Conservation (phyloP, 2,888 invertebrate species). For the Brachyptera putata region DNA sequence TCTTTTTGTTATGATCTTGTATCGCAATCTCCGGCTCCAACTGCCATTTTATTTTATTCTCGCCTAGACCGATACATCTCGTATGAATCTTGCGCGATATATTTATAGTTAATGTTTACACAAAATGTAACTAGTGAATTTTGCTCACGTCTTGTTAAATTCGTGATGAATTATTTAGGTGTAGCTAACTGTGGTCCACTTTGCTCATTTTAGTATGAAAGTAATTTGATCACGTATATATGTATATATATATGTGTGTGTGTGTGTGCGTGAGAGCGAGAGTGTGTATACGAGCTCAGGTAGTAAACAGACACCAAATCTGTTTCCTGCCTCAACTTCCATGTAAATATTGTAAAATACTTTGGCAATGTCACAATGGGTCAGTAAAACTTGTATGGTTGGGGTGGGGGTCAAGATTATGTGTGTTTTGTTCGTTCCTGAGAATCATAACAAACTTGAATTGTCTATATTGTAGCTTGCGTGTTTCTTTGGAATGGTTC, state of each 20-base stretch:
- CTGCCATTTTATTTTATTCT: conserved; percentile 17
- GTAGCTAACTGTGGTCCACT: conserved; percentile 11
- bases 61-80: conserved; percentile 1
- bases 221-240: too few species aligned
- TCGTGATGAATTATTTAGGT: conserved; percentile 12
- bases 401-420: conserved; percentile 30
- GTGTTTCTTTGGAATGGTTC: conserved; percentile 29
- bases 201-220: conserved; percentile 22
- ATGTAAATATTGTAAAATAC: conserved; percentile 31
- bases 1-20: conserved; percentile 8
- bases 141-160: conserved; percentile 12
- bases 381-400: conserved; percentile 23
- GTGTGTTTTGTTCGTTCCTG: conserved; percentile 23
- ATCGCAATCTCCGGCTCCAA: conserved; percentile 19
- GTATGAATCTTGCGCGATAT: conserved; percentile 2
- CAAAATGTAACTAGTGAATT: conserved; percentile 1
- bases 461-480: conserved; percentile 29
- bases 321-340: conserved; percentile 25
- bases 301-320: conserved; percentile 25
- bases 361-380: neutral
- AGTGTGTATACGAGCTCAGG: conserved; percentile 22
- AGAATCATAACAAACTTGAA: conserved; percentile 28
- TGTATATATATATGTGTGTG: neutral
- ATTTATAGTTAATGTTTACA: neutral
- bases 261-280: neutral